Base-by-base conservation (phyloP, 1,140 invertebrate species). In the Gryllus bimaculatus region DNA sequence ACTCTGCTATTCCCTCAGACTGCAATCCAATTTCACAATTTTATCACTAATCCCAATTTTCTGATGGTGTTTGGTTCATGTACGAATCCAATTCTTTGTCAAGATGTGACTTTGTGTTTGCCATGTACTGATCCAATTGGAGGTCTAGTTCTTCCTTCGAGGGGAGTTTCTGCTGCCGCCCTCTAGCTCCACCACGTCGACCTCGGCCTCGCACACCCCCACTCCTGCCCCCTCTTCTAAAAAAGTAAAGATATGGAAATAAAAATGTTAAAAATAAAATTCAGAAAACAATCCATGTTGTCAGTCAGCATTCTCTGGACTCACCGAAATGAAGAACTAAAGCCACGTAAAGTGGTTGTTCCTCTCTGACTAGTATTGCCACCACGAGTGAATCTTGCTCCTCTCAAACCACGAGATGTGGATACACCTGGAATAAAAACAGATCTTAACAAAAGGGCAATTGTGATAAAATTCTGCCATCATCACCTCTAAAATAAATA, bases 101-200 rank as follows among this genome's bases (percentile, higher is more conserved):
- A 8, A 91, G 85, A 0, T 86, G 85, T 7, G 86, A 83, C 80
- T 88, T 88, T 1, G 88, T 88, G 80, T 86, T 87, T 0, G 90
- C 86, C 90, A 91, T 91, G 84, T 91, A 91, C 76, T 87, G 86
- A 80, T 91, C 90, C 20, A 91, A 82, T 79, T 91, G 87, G 26
- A 85, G 85, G 80, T 91, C 90, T 47, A 91, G 82, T 81, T 90
- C 87, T 81, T 90, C 88, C 80, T 86, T 88, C 0, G 87, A 87
- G 5, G 84, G 85, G 21, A 75, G 12, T 18, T 8, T 26, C 47
- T 48, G 73, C 73, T 75, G 73, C n/a, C 74, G 26, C 10, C 77
- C 74, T 8, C 75, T 20, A 12, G 20, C 10, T 48, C 66, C 39
- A 7, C 76, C 79, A 48, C 79, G 73, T 0, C 76, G 48, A 18